These are phyloP conservation scores for Calephelis perditalis DNA, from an alignment of 2,888 invertebrate species.

Conservation along the genomic window DNA sequence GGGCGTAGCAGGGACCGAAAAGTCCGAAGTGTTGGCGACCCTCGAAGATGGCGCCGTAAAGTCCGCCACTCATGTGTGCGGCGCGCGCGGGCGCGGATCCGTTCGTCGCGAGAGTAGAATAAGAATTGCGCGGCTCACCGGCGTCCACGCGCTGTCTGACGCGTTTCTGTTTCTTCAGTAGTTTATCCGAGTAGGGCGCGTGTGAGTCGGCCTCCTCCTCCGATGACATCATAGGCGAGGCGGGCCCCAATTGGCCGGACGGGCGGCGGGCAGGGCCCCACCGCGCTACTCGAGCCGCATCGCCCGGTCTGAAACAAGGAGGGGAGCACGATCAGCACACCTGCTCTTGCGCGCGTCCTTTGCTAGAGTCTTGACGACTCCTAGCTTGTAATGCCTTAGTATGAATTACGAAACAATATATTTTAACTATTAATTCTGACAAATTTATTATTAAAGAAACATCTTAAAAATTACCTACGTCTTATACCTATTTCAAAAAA, in stretches of 20 bases:
- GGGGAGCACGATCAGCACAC: slow-evolving; percentile 66
- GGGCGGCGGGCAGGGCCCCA: slow-evolving; percentile 79
- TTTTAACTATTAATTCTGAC: not conserved
- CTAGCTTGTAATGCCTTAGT: not conserved
- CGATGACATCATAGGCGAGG: slow-evolving; percentile 96
- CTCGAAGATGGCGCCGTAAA: slow-evolving; percentile 92
- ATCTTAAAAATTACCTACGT: too few relatives aligned
- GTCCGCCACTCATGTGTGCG: slow-evolving; percentile 90
- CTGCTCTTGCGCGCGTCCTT: slow-evolving; percentile 50
- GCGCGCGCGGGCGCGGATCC: slow-evolving; percentile 79
- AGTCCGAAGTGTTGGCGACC: slow-evolving; percentile 89
- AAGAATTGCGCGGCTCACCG: slow-evolving; percentile 96
- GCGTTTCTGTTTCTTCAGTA: slow-evolving; percentile 95
- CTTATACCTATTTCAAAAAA: too few relatives aligned
- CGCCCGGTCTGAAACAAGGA: slow-evolving; percentile 73
- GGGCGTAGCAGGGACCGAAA: slow-evolving; percentile 91
- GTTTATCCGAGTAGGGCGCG: slow-evolving; percentile 95
- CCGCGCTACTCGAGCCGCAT: slow-evolving; percentile 72
- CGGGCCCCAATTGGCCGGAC: slow-evolving; percentile 89
- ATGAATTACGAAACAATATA: not conserved
- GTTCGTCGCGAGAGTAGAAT: slow-evolving; percentile 81
- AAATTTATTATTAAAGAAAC: not conserved
- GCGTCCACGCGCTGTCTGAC: slow-evolving; percentile 97
- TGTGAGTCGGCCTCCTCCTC: slow-evolving; percentile 96
- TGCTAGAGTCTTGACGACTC: slow-evolving; percentile 23